Conservation (phyloP, 2,797 vertebrate species). For the Rousettus madagascariensis region DNA sequence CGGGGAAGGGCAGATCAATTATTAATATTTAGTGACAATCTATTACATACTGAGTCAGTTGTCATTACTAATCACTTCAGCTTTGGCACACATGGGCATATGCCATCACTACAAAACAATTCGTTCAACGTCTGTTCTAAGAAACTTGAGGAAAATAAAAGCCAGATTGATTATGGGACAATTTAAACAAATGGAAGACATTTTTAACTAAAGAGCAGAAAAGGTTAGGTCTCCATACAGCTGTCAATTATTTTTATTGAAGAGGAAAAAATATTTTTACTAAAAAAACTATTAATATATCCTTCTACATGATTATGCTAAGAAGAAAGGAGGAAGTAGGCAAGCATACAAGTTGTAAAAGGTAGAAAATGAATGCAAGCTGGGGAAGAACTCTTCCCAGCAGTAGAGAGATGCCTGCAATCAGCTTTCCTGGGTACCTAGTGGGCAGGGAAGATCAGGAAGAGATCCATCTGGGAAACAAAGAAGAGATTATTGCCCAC, state of each 20-base stretch:
- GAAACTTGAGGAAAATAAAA: constrained; percentile 20
- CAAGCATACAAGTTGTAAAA: too few relatives aligned
- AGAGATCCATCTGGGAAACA: not conserved
- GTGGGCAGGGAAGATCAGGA: not conserved
- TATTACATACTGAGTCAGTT: not conserved
- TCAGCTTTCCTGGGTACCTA: not conserved
- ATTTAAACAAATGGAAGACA: not conserved
- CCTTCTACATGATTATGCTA: not conserved
- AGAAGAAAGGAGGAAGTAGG: not conserved
- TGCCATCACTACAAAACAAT: not conserved
- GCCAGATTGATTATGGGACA: not conserved
- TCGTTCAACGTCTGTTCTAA: not conserved
- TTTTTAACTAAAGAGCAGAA: not conserved
- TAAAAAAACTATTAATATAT: not conserved
- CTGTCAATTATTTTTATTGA: constrained; percentile 64
- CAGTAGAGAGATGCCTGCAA: too few relatives aligned
- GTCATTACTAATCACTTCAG: not conserved
- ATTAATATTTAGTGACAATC: not conserved
- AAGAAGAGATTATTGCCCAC: not conserved
- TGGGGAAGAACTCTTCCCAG: not conserved
- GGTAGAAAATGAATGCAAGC: not conserved
- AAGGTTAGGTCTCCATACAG: not conserved
- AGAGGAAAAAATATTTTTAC: not conserved
- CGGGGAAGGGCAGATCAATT: not conserved
- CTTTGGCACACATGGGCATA: not conserved